Percentiles rank a stretch among this genome's conserved stretches.
These are phyloP conservation scores for Notiomystis cincta DNA, from an alignment of 2,113 vertebrate species.

Conservation along the genomic window DNA sequence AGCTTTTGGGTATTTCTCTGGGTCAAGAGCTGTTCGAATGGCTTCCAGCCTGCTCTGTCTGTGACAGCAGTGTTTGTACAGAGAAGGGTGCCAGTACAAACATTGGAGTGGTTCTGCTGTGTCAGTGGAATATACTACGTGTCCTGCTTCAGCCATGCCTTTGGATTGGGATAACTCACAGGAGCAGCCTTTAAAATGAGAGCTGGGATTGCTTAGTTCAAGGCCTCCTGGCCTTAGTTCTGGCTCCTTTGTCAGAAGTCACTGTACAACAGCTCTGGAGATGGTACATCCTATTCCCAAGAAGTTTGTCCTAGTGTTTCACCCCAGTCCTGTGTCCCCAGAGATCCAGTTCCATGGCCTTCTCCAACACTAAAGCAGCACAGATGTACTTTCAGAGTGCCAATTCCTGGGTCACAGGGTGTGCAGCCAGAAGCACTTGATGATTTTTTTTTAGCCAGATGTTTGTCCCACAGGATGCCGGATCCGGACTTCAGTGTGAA, in stretches of 20 bases:
- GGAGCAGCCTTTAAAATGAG: background rate
- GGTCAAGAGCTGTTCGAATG: background rate
- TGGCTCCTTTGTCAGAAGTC: background rate
- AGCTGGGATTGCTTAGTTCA: background rate
- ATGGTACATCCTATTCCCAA: background rate
- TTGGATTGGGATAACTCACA: background rate
- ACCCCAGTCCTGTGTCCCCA: background rate
- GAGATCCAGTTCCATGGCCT: background rate
- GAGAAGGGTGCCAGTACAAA: background rate
- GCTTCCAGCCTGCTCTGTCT: background rate
- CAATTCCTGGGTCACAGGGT: background rate
- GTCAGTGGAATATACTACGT: background rate
- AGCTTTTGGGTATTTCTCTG: background rate
- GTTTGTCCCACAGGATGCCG: constrained; percentile 87
- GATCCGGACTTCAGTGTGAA: constrained; percentile 94
- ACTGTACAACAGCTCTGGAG: background rate
- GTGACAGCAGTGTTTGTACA: background rate
- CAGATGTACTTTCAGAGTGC: background rate
- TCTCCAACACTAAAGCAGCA: background rate
- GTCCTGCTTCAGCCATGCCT: background rate
- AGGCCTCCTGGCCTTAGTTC: too few relatives aligned
- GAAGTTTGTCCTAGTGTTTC: background rate
- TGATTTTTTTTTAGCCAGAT: background rate
- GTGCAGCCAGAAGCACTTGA: background rate
- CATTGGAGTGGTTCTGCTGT: background rate